Conservation (phyloP, 2,797 vertebrate species). For the Todus mexicanus region DNA sequence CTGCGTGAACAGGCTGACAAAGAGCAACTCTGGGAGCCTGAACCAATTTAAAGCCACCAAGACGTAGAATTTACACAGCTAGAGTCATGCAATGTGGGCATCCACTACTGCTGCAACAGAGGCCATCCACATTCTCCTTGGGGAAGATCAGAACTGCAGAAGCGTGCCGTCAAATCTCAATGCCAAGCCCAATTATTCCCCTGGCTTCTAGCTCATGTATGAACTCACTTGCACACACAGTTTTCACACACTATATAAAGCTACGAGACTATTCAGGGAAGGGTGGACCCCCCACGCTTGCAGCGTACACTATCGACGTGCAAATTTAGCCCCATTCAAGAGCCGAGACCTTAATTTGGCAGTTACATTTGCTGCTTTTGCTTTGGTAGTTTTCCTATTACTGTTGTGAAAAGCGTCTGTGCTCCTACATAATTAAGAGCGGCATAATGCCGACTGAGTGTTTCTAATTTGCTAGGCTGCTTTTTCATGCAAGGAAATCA, state of each 20-base stretch:
- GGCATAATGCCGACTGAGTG: not conserved
- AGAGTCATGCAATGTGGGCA: not conserved
- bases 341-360: not conserved
- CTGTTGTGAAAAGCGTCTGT: not conserved
- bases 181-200: not conserved
- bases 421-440: conserved; percentile 13
- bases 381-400: conserved; percentile 11
- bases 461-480: conserved; percentile 5
- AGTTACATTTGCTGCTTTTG: not conserved
- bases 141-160: not conserved
- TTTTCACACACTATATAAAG: not conserved
- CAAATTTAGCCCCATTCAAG: not conserved
- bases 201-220: not conserved
- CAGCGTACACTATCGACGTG: not conserved
- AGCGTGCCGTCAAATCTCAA: not conserved
- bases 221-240: not conserved
- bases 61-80: not conserved
- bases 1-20: not conserved
- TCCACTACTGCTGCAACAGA: not conserved
- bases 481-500: not conserved
- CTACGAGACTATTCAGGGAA: not conserved
- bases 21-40: not conserved
- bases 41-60: not conserved
- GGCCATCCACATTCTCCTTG: not conserved
- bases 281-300: fast-evolving